Evolutionary conservation across 1,140 invertebrate genomes (phyloP), one percentile per base, ranked within the genome.

Genomic region (Drosophila ogumai): DNA sequence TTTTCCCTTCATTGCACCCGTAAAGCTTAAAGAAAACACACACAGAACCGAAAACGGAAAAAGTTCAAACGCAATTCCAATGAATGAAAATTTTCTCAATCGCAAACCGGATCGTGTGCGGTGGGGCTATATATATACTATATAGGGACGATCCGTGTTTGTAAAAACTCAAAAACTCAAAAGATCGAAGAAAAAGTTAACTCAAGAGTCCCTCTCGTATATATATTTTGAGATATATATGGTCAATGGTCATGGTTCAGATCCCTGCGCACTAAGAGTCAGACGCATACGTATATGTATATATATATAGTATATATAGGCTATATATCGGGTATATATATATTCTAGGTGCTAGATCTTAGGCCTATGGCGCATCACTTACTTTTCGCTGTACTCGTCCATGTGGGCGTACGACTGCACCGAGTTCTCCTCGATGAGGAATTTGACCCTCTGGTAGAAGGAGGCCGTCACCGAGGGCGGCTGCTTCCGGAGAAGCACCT

Each of bases 361-460:
- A 75, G 47, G 67, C 28, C 34, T 22, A 71, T 60, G 74, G 66
- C 63, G 25, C 54, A 90, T 72, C 74, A 95, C 96, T 96, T 96
- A 99, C 99, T 97, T 99, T 95, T 99, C 98, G 81, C 97, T 98
- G 94, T 99, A 99, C 93, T 99, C 97, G 93, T 98, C 97, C 94
- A 97, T 96, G 91, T 98, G 97, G 25, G 98, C 98, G 94, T 99
- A 99, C 88, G 97, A 98, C 93, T 99, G 99, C 31, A 99, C 98
- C 65, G 98, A 98, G 93, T 99, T 98, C 93, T 99, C 98, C 94
- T 99, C 98, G 65, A 99, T 98, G 59, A 99, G 95, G 93, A 99
- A 99, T 91, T 98, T 98, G 92, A 99, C 98, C 44, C 98, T 95
- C 92, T 99, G 98, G 92, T 99, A 99, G 93, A 99, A 99, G 2